A percentile compares a stretch with the other conserved stretches of the same genome.
These are phyloP conservation scores for Propithecus coquereli DNA, from an alignment of 2,113 vertebrate species.

Conservation along the genomic window DNA sequence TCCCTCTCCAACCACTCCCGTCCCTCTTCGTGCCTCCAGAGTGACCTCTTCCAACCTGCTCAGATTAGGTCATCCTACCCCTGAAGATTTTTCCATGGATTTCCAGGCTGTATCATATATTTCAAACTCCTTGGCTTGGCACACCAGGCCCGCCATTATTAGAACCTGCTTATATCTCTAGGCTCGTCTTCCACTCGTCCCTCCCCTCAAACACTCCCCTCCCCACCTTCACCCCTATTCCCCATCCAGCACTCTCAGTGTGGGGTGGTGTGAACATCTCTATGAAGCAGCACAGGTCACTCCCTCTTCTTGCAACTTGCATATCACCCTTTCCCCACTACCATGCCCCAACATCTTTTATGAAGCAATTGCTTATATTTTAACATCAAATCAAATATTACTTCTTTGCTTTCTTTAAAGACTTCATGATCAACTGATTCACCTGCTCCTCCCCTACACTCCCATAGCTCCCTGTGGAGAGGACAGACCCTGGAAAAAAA, in stretches of 20 bases:
- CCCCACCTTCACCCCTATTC: not conserved
- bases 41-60: not conserved
- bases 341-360: not conserved
- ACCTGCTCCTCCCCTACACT: not conserved
- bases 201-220: not conserved
- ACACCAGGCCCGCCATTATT: not conserved
- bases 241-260: not conserved
- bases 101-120: not conserved
- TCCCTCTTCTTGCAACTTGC: not conserved
- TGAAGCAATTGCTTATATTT: not conserved
- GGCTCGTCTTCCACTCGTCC: no score
- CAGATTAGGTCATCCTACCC: not conserved
- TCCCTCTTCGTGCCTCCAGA: not conserved
- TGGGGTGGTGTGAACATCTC: not conserved
- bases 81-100: not conserved
- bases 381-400: conserved; percentile 20
- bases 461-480: not conserved
- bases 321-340: not conserved
- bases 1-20: not conserved
- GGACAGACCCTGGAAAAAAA: not conserved
- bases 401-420: not conserved
- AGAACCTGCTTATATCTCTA: not conserved
- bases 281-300: not conserved
- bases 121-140: not conserved
- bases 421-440: not conserved